Evolutionary conservation across 92 coral and sea anemone genomes (phyloP), one percentile per base, ranked within the genome.

Genomic region (Porites cylindrica): DNA sequence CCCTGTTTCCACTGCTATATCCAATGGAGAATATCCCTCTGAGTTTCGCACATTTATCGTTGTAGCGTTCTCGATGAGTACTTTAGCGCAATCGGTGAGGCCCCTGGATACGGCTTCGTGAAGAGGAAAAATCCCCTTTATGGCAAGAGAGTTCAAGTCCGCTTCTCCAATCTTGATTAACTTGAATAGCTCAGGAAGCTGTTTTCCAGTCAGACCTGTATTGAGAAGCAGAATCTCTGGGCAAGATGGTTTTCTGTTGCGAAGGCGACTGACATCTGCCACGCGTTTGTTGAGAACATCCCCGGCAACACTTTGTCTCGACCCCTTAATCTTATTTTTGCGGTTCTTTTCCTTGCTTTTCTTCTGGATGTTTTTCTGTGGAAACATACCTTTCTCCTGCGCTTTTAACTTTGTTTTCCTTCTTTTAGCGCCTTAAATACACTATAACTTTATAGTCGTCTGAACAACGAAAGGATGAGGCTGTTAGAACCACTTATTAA

Each of bases 191-290:
- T 91, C 96, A 13, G 92, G 91, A 17, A 93, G 88, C 61, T 89
- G 84, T 68, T 91, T 93, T 26, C 85, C 86, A 4, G 78, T 86
- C 29, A 93, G 88, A 8, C 90, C 91, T 63, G 90, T 85, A 24
- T 91, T 83, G 78, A 82, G 91, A 1, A 93, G 92, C 10, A 93
- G 91, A 61, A 93, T 88, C 86, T 93, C 96, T 47, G 96, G 96
- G 64, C 94, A 91, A 17, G 94, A 91, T 8, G 91, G 67, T 32
- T 91, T 91, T 79, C 94, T 80, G 54, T 76, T 86, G 56, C 94
- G 84, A 38, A 80, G 62, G 51, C 87, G 82, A 62, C 66, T 17
- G 84, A 80, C 24, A 59, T 75, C 90, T 53, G 63, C 38, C 26
- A 70, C 43, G 47, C 85, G 78, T 81, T 86, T 52, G 90, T 69